Conservation (phyloP, 2,888 invertebrate species). For the Arrhopalites spinosus region DNA sequence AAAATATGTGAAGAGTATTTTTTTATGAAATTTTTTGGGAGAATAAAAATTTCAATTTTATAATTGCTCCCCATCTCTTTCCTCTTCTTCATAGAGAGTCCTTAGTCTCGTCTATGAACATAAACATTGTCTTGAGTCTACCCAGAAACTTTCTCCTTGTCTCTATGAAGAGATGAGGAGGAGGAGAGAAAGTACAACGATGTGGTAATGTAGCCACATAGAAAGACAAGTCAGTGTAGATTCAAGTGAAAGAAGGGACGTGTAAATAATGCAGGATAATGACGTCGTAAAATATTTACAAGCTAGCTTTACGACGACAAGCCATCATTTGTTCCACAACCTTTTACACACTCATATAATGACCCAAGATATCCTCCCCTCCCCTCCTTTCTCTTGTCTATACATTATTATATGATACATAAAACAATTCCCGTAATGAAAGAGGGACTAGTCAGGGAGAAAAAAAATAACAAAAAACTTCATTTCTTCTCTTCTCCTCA, state of each 20-base stretch:
- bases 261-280: conserved; percentile 30
- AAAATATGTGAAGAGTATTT: too few species aligned
- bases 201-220: background rate
- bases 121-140: background rate
- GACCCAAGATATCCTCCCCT: background rate
- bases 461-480: background rate
- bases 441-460: background rate
- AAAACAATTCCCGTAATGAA: background rate
- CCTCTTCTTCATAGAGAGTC: background rate
- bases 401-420: background rate
- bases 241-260: background rate
- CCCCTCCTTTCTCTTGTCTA: background rate
- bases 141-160: background rate
- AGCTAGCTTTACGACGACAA: conserved; percentile 27
- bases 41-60: too few species aligned
- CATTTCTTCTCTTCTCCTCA: background rate
- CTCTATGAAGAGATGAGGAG: background rate
- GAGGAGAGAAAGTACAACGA: background rate
- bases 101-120: background rate
- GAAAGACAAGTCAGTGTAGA: background rate
- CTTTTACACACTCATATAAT: too few species aligned
- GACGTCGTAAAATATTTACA: conserved; percentile 33
- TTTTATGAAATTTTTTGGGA: background rate
- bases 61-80: background rate
- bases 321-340: background rate